Percentiles rank a stretch among this genome's conserved stretches.
These are phyloP conservation scores for Tanaodytes sp. DNA, from an alignment of 2,888 invertebrate species.

Conservation along the genomic window DNA sequence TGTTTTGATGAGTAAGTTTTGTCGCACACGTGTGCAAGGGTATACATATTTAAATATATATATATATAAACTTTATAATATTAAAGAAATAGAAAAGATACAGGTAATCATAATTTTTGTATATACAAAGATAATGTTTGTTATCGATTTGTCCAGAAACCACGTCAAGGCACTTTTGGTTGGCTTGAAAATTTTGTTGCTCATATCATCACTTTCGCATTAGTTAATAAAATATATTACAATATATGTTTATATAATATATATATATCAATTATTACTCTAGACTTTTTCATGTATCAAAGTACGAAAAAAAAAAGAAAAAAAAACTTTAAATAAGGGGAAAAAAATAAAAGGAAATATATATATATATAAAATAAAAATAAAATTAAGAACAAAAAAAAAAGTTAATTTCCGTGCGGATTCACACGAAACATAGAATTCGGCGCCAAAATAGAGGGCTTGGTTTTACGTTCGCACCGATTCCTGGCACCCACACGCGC, in stretches of 20 bases:
- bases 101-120: slow-evolving; percentile 14
- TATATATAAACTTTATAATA: too few relatives aligned
- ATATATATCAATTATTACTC: slow-evolving; percentile 29
- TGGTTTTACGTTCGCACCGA: slow-evolving; percentile 34
- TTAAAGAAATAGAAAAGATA: too few relatives aligned
- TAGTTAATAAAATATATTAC: slow-evolving; percentile 44
- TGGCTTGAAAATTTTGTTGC: slow-evolving; percentile 23
- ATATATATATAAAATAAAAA: slow-evolving; percentile 8
- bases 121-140: slow-evolving; percentile 35
- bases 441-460: slow-evolving; percentile 9
- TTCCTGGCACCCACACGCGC: slow-evolving; percentile 26
- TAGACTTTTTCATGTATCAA: slow-evolving; percentile 22
- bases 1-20: neutral
- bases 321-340: neutral
- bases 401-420: neutral
- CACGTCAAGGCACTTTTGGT: slow-evolving; percentile 49
- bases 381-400: slow-evolving; percentile 35
- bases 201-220: slow-evolving; percentile 9
- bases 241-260: slow-evolving; percentile 41
- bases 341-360: neutral
- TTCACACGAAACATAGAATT: slow-evolving; percentile 17
- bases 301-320: slow-evolving; percentile 20
- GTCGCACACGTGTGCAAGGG: neutral
- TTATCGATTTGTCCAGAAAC: slow-evolving; percentile 42
- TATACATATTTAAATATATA: neutral